Base-by-base conservation (phyloP, 2,797 vertebrate genomes). In the Pseudotriccus pelzelni region DNA sequence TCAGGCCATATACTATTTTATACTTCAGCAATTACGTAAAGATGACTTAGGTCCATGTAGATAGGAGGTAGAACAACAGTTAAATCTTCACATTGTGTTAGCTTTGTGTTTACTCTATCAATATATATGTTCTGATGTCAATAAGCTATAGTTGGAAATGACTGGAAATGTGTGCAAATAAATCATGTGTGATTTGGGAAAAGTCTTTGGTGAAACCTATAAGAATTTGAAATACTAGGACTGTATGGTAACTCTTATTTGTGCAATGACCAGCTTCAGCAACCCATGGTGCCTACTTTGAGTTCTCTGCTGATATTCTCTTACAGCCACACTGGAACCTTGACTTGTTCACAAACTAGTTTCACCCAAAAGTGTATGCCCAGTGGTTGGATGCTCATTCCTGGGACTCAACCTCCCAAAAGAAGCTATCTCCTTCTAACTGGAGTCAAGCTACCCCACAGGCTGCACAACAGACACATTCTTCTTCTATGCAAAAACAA, bases 351-450 rank as follows among this genome's bases (percentile, higher is more conserved):
- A 76, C 22, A 52, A 53, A 39, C 1, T 23, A 49, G 41, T 55
- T 68, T 63, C 3, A 12, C 6, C 21, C 3, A 6, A 10, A 70
- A 55, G 0, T 46, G 7, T 9, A 49, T 49, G 24, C 1, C 4
- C 19, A 10, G 3, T 27, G 75, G 7, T 5, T 62, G n/a, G 13
- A n/a, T 84, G 20, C 3, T 56, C 1, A 0, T 39, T 78, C 30
- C 25, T 86, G 22, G 19, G 6, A 60, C 4, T 21, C 32, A 68
- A 10, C 4, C 8, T 17, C 46, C 5, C 8, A 22, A 46, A 84
- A 82, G 20, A 76, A 58, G 7, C 2, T 58, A 12, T 66, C 15
- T 14, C 8, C 12, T 64, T 78, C 46, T 55, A 30, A 67, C 1
- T 2, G 14, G 20, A 86, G 25, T 50, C 18, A 39, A 84, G 37